Evolutionary conservation across 2,113 vertebrate genomes (phyloP), one percentile per base, ranked within the genome.

Genomic region (Pycnonotus jocosus): DNA sequence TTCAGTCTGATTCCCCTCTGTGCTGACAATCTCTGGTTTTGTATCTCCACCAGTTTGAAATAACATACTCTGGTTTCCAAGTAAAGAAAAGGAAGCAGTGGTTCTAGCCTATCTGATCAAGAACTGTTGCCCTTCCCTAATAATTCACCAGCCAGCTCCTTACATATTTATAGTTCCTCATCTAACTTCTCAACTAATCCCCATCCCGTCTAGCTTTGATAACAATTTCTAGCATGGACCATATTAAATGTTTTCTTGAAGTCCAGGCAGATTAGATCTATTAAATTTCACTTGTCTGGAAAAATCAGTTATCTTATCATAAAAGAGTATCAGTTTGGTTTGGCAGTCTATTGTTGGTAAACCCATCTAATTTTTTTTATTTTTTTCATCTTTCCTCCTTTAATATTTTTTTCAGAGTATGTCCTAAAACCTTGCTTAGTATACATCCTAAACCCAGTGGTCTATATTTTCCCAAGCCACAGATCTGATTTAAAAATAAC

Each of bases 271-370:
- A 93, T 84, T 85, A 87, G 13, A 90, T 94, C 69, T 93, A 93
- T 90, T 87, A 93, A 62, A 94, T 84, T 87, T 94, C 42, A 58
- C 25, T 93, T 85, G 56, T 90, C 69, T 87, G 79, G 78, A 93
- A 90, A 91, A 95, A 90, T 89, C 56, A 15, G 33, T 62, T 87
- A 21, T 64, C 35, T 92, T 94, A 85, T 81, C 69, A 33, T 42
- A 42, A 38, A 94, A 73, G 7, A 3, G 12, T 81, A 74, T 81
- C 30, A 14, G 12, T 62, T 93, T 3, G 7, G 17, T 90, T 78
- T 78, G 81, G 20, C 35, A 73, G 33, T 61, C 42, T 78, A 23
- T 66, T 42, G 12, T 50, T 62, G 25, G 35, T 50, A 92, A 84
- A 79, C 2, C 8, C 7, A 40, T 24, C 38, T 91, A 28, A n/a